Base-by-base conservation (phyloP, 1,140 invertebrate genomes). In the Brachionus rotundiformis region DNA sequence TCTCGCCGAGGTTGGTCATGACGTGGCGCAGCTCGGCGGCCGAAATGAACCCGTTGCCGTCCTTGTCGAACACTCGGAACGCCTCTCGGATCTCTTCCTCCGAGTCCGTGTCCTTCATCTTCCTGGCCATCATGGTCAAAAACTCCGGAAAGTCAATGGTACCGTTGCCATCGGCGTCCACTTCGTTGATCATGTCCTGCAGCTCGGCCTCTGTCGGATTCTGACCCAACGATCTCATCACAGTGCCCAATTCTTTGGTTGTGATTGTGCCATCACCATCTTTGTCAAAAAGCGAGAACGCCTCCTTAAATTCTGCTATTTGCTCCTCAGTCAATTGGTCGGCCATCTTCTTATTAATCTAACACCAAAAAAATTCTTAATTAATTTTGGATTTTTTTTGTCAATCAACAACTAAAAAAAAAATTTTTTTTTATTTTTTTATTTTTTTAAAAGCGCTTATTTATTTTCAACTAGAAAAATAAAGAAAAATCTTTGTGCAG, bases 111-210 rank as follows among this genome's bases (percentile, higher is more conserved):
- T 97, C 95, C 89, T 97, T 97, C 95, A 98, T 98, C 92, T 98
- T 98, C 86, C 94, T 92, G 85, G 95, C 95, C 95, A 97, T 97
- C 95, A 98, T 98, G 85, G 95, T 96, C 84, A 98, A 90, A 90
- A 98, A 98, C 90, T 97, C 95, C 84, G 95, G 94, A 89, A 98
- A 98, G 89, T 98, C 95, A 90, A 98, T 97, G 86, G 95, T 97
- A 84, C 95, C 95, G 89, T 97, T 97, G 85, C 97, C 96, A 89
- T 99, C 97, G 85, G 96, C 95, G 90, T 99, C 97, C 82, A 99
- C 96, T 91, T 99, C 96, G 89, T 99, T 98, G 89, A 99, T 98
- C 96, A 99, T 98, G 89, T 98, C 96, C 89, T 98, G 96, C 47
- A 99, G 91, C 89, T 99, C 97, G 59, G 96, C 96, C 90, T 99